Conservation (phyloP, 2,888 invertebrate species). For the Creontiades dilutus region DNA sequence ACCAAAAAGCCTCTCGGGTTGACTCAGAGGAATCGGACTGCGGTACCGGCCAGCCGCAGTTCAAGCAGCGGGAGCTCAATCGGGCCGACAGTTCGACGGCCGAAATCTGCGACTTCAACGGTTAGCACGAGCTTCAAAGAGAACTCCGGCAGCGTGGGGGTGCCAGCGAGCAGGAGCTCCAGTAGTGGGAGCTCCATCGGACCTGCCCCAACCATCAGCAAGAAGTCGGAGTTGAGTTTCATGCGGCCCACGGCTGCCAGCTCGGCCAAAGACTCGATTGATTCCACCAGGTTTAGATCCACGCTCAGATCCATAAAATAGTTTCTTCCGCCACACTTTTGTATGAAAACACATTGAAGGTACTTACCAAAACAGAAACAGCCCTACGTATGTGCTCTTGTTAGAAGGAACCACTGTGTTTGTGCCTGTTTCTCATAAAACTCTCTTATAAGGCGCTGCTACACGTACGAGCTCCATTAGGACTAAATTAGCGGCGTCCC, state of each 20-base stretch:
- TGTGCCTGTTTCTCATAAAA: no score
- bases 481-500: no score
- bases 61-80: constrained; percentile 83
- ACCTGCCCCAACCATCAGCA: constrained; percentile 75
- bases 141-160: constrained; percentile 79
- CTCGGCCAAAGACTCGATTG: constrained; percentile 83
- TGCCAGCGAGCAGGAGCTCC: constrained; percentile 80
- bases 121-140: constrained; percentile 80
- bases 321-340: not conserved
- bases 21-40: constrained; percentile 76
- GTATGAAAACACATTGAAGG: no score
- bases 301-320: constrained; percentile 61
- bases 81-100: constrained; percentile 77
- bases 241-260: constrained; percentile 94
- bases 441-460: no score
- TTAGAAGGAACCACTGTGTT: no score
- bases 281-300: constrained; percentile 69
- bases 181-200: constrained; percentile 79
- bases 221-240: constrained; percentile 82
- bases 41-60: constrained; percentile 81
- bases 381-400: no score
- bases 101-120: constrained; percentile 74
- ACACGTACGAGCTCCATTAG: no score
- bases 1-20: constrained; percentile 76
- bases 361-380: no score